Evolutionary conservation across 92 coral and sea anemone species (phyloP).

Genomic region (Epizoanthus rinbou): DNA sequence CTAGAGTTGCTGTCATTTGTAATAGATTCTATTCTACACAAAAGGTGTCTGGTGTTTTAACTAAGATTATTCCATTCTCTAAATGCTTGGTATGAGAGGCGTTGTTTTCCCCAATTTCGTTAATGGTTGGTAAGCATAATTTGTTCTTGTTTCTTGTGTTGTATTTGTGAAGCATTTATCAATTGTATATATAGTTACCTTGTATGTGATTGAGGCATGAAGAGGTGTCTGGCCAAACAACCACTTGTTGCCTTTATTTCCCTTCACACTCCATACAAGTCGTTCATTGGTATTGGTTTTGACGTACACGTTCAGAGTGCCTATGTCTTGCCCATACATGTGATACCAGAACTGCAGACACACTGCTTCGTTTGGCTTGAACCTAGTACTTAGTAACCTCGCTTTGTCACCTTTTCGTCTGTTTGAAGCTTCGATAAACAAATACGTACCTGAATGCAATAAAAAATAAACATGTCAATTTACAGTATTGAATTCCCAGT

Average conservation of each 20-base stretch:
- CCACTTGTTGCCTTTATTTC: conserved; percentile 19
- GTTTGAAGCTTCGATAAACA: conserved; percentile 61
- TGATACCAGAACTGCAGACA: conserved; percentile 78
- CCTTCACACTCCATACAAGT: conserved; percentile 12
- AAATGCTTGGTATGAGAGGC: no score
- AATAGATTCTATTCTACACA: no score
- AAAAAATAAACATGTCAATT: no score
- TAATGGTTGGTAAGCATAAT: no score
- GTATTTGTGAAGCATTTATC: no score
- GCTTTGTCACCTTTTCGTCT: conserved; percentile 51
- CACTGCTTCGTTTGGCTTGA: conserved; percentile 32
- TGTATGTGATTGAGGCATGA: conserved; percentile 6
- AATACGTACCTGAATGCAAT: conserved; percentile 39
- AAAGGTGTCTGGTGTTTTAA: no score
- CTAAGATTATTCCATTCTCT: no score
- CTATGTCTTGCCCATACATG: conserved; percentile 62
- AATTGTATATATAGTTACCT: background rate
- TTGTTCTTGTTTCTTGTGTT: no score
- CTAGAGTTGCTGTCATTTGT: no score
- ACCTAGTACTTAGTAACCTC: conserved; percentile 59
- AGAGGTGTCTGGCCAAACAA: conserved; percentile 17
- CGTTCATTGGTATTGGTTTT: conserved; percentile 12
- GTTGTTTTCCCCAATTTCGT: no score
- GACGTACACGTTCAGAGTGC: conserved; percentile 44
- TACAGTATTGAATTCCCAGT: no score